These are phyloP conservation scores for Anorthoa munda DNA, from an alignment of 2,888 invertebrate species.

Conservation along the genomic window DNA sequence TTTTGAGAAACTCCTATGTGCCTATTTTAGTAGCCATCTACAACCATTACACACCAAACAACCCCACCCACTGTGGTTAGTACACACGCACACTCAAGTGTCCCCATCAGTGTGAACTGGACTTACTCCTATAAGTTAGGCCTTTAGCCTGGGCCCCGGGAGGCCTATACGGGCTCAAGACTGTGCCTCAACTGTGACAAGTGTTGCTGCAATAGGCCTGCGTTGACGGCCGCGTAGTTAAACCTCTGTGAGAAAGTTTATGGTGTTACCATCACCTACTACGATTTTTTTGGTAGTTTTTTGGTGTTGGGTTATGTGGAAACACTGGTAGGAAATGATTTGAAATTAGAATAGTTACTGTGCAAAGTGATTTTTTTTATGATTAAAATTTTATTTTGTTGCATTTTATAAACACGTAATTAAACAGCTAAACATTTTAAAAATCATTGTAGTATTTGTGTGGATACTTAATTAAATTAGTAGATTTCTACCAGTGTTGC, in stretches of 20 bases:
- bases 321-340: constrained; percentile 66
- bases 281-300: constrained; percentile 62
- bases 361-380: not conserved
- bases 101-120: constrained; percentile 78
- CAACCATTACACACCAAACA: constrained; percentile 67
- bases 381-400: too few species aligned
- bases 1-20: too few species aligned
- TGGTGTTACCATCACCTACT: constrained; percentile 88
- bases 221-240: constrained; percentile 90
- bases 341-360: not conserved
- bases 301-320: constrained; percentile 73
- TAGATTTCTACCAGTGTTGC: constrained; percentile 68
- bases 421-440: too few species aligned
- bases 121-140: constrained; percentile 86
- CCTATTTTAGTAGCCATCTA: constrained; percentile 39
- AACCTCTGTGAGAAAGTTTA: constrained; percentile 89
- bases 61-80: constrained; percentile 75
- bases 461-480: not conserved
- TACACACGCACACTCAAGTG: constrained; percentile 81
- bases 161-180: constrained; percentile 81
- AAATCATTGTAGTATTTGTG: too few species aligned
- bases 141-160: constrained; percentile 63
- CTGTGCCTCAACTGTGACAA: constrained; percentile 88
- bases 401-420: too few species aligned
- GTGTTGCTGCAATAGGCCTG: constrained; percentile 90